phyloP scores from a whole-genome alignment of 1,140 invertebrate genomes.

The Camponotus vicinus region DNA sequence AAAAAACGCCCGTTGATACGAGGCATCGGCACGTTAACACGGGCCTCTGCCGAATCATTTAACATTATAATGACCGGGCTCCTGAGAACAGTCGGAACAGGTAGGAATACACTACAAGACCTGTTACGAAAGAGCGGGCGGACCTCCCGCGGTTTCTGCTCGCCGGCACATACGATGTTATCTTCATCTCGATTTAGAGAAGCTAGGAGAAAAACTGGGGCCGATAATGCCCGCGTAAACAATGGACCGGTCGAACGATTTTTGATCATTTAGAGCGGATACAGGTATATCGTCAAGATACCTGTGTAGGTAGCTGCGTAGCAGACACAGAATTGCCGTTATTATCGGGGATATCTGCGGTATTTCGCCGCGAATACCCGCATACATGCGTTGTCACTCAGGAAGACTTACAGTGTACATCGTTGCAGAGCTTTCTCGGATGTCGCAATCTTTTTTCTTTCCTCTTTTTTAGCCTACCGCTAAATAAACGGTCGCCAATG shows the following conservation, averaged over 20 bases:
- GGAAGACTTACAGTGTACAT: constrained; percentile 10
- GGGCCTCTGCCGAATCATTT: constrained; percentile 69
- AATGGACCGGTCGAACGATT: constrained; percentile 25
- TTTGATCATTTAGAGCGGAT: constrained; percentile 23
- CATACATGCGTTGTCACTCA: constrained; percentile 38
- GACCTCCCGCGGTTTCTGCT: constrained; percentile 72
- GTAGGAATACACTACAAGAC: constrained; percentile 72
- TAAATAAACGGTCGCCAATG: constrained; percentile 42
- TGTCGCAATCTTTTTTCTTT: constrained; percentile 2
- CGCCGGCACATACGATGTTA: constrained; percentile 71
- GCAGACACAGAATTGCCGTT: constrained; percentile 50
- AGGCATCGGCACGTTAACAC: constrained; percentile 44
- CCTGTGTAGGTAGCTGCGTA: background rate
- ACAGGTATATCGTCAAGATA: background rate
- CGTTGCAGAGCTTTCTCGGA: constrained; percentile 19
- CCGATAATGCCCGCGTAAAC: constrained; percentile 32
- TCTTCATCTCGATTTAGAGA: constrained; percentile 70
- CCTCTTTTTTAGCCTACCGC: background rate
- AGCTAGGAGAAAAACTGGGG: constrained; percentile 32
- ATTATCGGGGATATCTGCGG: constrained; percentile 55
- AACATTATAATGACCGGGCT: constrained; percentile 73
- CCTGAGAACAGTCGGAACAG: constrained; percentile 72
- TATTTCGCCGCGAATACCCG: constrained; percentile 53
- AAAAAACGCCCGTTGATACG: constrained; percentile 41
- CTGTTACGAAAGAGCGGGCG: constrained; percentile 70